Base-by-base conservation (phyloP, 1,140 invertebrate species). In the Lepidurus couesii region DNA sequence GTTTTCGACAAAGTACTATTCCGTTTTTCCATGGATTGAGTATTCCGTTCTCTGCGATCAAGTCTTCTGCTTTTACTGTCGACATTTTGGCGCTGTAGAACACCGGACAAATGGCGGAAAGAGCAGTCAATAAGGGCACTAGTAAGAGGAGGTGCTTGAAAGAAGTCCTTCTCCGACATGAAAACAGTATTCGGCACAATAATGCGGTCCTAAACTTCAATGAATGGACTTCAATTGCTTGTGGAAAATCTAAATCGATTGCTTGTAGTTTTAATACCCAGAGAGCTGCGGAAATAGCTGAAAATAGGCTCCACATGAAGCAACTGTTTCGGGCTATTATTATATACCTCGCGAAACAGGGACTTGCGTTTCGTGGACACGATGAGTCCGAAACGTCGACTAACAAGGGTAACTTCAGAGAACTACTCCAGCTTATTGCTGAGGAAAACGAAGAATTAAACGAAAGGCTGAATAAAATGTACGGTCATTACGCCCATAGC, bases 391-490 rank as follows among this genome's bases (percentile, higher is more conserved):
- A 81, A 21, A 73, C 77, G 8, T 82, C 80, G 42, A 26, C 44
- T 16, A 83, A 84, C 78, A 82, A 78, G 79, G 83, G 81, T n/a
- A 84, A 83, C 74, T 84, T 83, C 79, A 74, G 82, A 79, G 82
- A 83, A 79, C 75, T 84, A 53, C 78, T 82, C 13, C 65, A 83
- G 34, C 76, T 80, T 10, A 47, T 47, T 9, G 45, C 74, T 79
- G 53, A 65, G 73, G 75, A 73, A 76, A 76, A 77, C 16, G 45
- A 47, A 9, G 1, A 47, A 16, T 74, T 74, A 24, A 79, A 16
- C 75, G 24, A 76, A n/a, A n/a, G 45, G 73, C 16, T 24, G 42
- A 5, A 77, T 76, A 47, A 79, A 53, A 73, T 45, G 21, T 42
- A 82, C 80, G 77, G 77, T 16, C 21, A 7, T 74, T 78, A 78